A percentile compares a stretch with the other conserved stretches of the same genome.
These are phyloP conservation scores for Boloria selene DNA, from an alignment of 2,888 invertebrate species.

Conservation along the genomic window DNA sequence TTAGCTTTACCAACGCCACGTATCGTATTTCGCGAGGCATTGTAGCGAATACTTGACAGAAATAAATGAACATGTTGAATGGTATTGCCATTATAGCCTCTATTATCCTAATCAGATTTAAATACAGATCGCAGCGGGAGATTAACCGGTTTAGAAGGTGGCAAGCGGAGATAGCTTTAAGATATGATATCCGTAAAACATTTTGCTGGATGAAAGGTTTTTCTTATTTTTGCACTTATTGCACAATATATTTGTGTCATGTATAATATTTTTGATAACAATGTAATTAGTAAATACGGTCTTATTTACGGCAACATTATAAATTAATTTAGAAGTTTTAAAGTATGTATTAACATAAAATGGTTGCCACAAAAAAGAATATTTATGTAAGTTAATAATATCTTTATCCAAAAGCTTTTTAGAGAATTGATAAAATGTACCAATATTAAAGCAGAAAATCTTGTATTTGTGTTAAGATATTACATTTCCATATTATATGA, in stretches of 20 bases:
- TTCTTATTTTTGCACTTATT: conserved; percentile 14
- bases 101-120: conserved; percentile 33
- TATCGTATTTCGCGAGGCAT: conserved; percentile 32
- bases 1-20: conserved; percentile 15
- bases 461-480: neutral
- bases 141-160: conserved; percentile 27
- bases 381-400: too few species aligned
- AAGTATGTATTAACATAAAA: too few species aligned
- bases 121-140: conserved; percentile 22
- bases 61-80: conserved; percentile 35
- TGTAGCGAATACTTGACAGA: conserved; percentile 26
- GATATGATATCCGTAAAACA: neutral
- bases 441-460: too few species aligned
- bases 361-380: too few species aligned
- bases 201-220: neutral
- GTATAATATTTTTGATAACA: too few species aligned
- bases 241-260: conserved; percentile 7
- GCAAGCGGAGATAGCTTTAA: conserved; percentile 10
- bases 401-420: too few species aligned
- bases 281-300: too few species aligned
- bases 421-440: too few species aligned
- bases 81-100: conserved; percentile 31
- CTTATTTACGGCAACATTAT: too few species aligned
- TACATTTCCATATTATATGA: neutral
- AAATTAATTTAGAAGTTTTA: too few species aligned